Evolutionary conservation across 2,888 invertebrate species (phyloP), one percentile per base, ranked within the genome.

Genomic region (Saturnia japonica): DNA sequence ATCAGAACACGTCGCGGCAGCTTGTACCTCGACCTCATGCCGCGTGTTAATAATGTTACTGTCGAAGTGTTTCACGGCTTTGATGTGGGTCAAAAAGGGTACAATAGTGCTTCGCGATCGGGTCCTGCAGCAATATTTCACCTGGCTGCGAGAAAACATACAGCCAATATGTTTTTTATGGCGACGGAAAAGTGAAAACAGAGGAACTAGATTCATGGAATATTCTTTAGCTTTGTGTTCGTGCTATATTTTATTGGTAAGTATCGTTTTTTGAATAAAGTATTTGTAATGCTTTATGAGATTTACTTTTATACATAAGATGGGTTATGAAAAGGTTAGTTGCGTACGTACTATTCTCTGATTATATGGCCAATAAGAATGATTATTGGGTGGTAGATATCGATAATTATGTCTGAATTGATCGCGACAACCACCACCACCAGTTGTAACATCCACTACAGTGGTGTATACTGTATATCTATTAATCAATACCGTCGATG

Each of bases 11-110:
- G 80, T 78, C 79, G 78, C 72, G 76, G 81, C 78, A 80, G 78
- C 77, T 76, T 81, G 80, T 81, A 81, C 80, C 77, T 76, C 76
- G 79, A 64, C 82, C 82, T 76, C 78, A 82, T 85, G 83, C 85
- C 87, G 83, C 81, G 88, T 89, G 89, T 86, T 89, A 89, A 89
- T 89, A 90, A 90, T 88, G 89, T 86, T 87, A 86, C 87, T 88
- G 90, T 89, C 89, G 89, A 87, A 87, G 81, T 85, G 85, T 79
- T 84, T 80, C 78, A 81, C 81, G 83, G 77, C 81, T 82, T 85
- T 90, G 90, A 90, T 83, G 81, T 85, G 89, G 90, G 90, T 90
- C 87, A 82, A 82, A 84, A 86, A 84, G 86, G 89, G 86, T 86
- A 85, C 88, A 85, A 87, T 85, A 82, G 84, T 80, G 75, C 77